Percentiles rank a stretch among this genome's conserved stretches.
Conservation (phyloP, 2,888 invertebrate species). For the Lepidonotus clava region DNA sequence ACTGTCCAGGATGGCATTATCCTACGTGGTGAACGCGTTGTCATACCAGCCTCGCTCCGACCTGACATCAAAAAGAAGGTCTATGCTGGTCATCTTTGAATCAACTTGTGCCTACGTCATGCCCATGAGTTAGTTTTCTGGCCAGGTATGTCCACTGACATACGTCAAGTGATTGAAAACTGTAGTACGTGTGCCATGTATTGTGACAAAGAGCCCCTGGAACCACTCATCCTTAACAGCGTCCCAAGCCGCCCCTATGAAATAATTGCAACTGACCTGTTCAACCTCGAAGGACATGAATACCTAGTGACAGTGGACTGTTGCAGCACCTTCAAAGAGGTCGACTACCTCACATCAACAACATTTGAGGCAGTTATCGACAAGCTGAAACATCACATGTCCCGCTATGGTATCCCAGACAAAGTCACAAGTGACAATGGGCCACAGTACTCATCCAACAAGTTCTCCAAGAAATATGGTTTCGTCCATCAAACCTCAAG, state of each 20-base stretch:
- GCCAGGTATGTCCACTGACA: conserved; percentile 14
- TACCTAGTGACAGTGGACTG: conserved; percentile 66
- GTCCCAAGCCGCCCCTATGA: conserved; percentile 64
- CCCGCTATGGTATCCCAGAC: conserved; percentile 43
- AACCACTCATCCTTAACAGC: conserved; percentile 60
- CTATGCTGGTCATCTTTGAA: conserved; percentile 7
- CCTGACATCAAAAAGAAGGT: conserved; percentile 4
- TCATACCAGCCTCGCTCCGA: conserved; percentile 24
- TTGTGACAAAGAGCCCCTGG: neutral
- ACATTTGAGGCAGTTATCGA: conserved; percentile 58
- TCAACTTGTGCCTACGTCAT: conserved; percentile 18
- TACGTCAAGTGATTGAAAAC: neutral
- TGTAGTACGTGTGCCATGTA: conserved; percentile 7
- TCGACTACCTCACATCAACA: conserved; percentile 61
- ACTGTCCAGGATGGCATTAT: conserved; percentile 61
- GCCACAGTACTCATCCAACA: no score
- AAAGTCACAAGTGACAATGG: conserved; percentile 35
- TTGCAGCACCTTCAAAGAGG: conserved; percentile 62
- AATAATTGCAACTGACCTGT: conserved; percentile 66
- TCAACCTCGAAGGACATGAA: conserved; percentile 58
- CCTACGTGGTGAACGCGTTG: conserved; percentile 55
- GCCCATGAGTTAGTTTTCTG: conserved; percentile 31
- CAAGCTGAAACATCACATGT: conserved; percentile 43
- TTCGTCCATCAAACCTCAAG: no score
- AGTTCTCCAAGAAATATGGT: no score